phyloP scores from a whole-genome alignment of 2,797 vertebrate genomes.

The Lophotriccus pileatus region DNA sequence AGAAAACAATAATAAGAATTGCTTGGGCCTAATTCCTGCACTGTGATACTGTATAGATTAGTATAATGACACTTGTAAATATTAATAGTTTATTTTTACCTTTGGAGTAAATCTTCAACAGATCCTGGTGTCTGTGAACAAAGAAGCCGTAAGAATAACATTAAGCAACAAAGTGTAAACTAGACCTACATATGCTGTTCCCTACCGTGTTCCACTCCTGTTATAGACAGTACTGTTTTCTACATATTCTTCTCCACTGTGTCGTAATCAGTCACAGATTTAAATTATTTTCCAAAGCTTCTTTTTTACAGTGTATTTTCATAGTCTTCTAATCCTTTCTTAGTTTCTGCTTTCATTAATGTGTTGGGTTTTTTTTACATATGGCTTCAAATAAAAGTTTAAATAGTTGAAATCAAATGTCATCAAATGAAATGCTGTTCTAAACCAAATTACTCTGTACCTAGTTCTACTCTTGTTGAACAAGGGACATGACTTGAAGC shows the following conservation, averaged over 20 bases:
- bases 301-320: not conserved
- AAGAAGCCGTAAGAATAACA: not conserved
- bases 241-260: not conserved
- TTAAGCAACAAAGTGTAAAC: not conserved
- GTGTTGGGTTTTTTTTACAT: not conserved
- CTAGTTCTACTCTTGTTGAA: not conserved
- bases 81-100: constrained; percentile 8
- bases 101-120: constrained; percentile 11
- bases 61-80: not conserved
- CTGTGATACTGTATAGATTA: not conserved
- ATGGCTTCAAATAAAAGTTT: not conserved
- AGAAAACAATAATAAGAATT: not conserved
- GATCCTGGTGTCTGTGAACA: constrained; percentile 12
- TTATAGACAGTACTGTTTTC: not conserved
- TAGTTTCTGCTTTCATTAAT: not conserved
- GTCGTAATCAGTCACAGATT: not conserved
- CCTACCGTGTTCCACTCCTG: fast-evolving
- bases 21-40: not conserved
- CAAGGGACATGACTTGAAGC: not conserved
- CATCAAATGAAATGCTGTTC: not conserved
- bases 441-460: not conserved
- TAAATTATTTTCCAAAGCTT: not conserved
- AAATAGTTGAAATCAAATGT: not conserved
- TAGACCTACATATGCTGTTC: not conserved
- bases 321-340: not conserved